A percentile compares a stretch with the other conserved stretches of the same genome.
These are phyloP conservation scores for Synanthedon vespiformis DNA, from an alignment of 2,888 invertebrate genomes.

Conservation along the genomic window DNA sequence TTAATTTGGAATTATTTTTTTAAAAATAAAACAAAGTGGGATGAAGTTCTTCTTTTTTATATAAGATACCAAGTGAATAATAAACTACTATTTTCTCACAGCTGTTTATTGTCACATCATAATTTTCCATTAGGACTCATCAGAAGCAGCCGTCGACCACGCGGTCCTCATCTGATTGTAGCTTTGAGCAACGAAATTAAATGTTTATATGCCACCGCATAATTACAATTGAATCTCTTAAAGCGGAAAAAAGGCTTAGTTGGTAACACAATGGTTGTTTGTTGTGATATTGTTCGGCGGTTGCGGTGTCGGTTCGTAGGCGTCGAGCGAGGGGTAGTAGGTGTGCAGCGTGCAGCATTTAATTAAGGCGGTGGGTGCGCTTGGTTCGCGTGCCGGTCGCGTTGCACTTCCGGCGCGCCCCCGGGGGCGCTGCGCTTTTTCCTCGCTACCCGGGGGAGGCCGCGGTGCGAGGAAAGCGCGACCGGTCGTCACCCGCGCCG, in stretches of 20 bases:
- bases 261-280: constrained; percentile 10
- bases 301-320: constrained; percentile 9
- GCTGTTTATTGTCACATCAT: too few relatives aligned
- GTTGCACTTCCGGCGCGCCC: constrained; percentile 63
- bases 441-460: constrained; percentile 36
- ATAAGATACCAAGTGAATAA: too few relatives aligned
- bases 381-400: constrained; percentile 59
- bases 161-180: too few relatives aligned
- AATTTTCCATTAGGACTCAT: too few relatives aligned
- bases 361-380: constrained; percentile 64
- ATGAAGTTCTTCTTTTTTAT: too few relatives aligned
- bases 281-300: constrained; percentile 18
- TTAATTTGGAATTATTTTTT: too few relatives aligned
- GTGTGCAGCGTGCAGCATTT: constrained; percentile 57
- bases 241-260: constrained; percentile 1
- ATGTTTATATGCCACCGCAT: constrained; percentile 1
- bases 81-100: too few relatives aligned
- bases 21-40: too few relatives aligned
- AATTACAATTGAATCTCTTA: background rate
- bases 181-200: too few relatives aligned
- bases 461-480: constrained; percentile 55
- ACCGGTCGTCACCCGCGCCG: constrained; percentile 60
- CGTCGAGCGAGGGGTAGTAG: constrained; percentile 29
- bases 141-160: background rate
- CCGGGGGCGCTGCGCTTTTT: constrained; percentile 62